Conservation (phyloP, 1,140 invertebrate genomes). For the Calliopsis andreniformis region DNA sequence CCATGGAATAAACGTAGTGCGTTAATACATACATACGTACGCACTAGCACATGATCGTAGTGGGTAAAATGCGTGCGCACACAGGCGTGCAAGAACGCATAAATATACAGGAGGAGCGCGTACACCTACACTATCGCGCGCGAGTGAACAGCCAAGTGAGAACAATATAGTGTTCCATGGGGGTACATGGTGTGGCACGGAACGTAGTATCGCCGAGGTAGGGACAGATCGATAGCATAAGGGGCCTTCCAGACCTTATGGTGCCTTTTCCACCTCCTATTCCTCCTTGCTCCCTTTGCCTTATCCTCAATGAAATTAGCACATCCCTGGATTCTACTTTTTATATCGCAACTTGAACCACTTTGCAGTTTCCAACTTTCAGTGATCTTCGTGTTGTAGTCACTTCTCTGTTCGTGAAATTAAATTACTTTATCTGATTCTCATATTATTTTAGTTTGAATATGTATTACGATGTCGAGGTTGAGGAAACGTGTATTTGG, state of each 20-base stretch:
- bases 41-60: background rate
- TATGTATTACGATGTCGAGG: no score
- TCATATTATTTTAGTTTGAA: no score
- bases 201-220: slow-evolving; percentile 66
- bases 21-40: slow-evolving; percentile 7
- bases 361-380: no score
- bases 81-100: slow-evolving; percentile 14
- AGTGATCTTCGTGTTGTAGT: no score
- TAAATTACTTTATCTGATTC: no score
- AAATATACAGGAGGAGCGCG: slow-evolving; percentile 27
- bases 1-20: slow-evolving; percentile 36
- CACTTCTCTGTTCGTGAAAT: no score
- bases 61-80: background rate
- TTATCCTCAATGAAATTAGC: slow-evolving; percentile 63
- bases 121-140: slow-evolving; percentile 45
- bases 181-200: slow-evolving; percentile 66
- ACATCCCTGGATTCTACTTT: slow-evolving; percentile 50
- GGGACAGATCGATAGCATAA: slow-evolving; percentile 77
- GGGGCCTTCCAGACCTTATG: slow-evolving; percentile 75
- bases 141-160: slow-evolving; percentile 46
- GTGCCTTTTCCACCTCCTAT: slow-evolving; percentile 67
- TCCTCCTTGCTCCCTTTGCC: slow-evolving; percentile 20
- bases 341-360: background rate
- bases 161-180: slow-evolving; percentile 71
- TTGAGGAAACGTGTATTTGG: no score